A percentile compares a stretch with the other conserved stretches of the same genome.
These are phyloP conservation scores for Cataglyphis rosenhaueri DNA, from an alignment of 2,888 invertebrate species.

Conservation along the genomic window DNA sequence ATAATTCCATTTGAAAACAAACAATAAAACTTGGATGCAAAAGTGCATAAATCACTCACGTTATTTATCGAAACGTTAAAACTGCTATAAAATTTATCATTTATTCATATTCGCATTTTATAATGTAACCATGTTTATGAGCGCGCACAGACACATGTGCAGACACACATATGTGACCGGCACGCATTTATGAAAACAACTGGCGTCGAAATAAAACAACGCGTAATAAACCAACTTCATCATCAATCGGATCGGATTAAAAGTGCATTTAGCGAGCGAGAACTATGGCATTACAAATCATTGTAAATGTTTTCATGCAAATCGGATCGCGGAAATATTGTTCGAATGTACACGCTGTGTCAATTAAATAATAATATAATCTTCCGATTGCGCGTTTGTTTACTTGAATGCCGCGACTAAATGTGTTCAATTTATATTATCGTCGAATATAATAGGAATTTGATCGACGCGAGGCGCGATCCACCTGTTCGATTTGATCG, in stretches of 20 bases:
- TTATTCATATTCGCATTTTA: conserved; percentile 16
- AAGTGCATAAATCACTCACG: neutral
- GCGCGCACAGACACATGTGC: neutral
- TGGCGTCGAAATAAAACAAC: conserved; percentile 5
- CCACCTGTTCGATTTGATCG: neutral
- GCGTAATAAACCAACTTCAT: neutral
- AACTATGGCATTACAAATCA: neutral
- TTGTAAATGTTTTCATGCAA: neutral
- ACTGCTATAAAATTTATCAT: neutral
- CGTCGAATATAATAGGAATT: conserved; percentile 14
- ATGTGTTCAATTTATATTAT: conserved; percentile 30
- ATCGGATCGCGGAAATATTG: neutral
- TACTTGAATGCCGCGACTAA: conserved; percentile 3
- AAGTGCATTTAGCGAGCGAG: neutral
- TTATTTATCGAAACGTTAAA: conserved; percentile 5
- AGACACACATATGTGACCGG: neutral
- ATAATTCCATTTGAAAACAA: conserved; percentile 7
- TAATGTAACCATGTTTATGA: neutral
- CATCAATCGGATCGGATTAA: conserved; percentile 6
- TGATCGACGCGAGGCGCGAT: conserved; percentile 22
- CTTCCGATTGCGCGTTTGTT: conserved; percentile 9
- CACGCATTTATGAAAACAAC: neutral
- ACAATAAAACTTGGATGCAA: neutral
- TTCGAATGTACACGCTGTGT: neutral
- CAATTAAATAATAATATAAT: conserved; percentile 15